Conservation (phyloP, 2,113 vertebrate species). For the Pycnonotus jocosus region DNA sequence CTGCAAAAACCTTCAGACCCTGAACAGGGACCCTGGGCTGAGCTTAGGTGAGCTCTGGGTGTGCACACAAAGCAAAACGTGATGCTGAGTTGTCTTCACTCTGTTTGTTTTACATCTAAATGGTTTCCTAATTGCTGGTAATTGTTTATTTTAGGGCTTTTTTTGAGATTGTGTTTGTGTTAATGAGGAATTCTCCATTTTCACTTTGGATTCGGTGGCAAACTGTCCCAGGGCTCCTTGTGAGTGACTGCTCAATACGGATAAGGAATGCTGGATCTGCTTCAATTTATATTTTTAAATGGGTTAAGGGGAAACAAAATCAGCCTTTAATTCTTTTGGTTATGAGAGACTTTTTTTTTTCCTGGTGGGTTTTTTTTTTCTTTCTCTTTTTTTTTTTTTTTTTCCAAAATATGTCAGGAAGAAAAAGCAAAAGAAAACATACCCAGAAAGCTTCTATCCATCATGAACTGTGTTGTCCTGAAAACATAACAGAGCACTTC, state of each 20-base stretch:
- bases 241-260: background rate
- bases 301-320: background rate
- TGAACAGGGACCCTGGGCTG: background rate
- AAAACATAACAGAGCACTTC: background rate
- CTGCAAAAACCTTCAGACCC: background rate
- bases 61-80: accelerated
- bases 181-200: background rate
- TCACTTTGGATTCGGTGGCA: too few relatives aligned
- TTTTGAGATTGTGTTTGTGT: too few relatives aligned
- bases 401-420: too few relatives aligned
- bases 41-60: background rate
- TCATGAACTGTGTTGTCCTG: background rate
- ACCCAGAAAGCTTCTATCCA: background rate
- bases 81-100: background rate
- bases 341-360: background rate
- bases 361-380: too few relatives aligned
- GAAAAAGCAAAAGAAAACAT: background rate
- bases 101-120: background rate
- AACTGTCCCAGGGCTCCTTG: background rate
- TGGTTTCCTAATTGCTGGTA: accelerated
- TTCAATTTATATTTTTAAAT: background rate
- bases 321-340: background rate
- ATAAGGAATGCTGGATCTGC: background rate
- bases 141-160: too few relatives aligned
- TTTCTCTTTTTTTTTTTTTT: background rate